These are phyloP conservation scores for Drosophila biarmipes DNA, from an alignment of 1,140 invertebrate genomes.

Conservation along the genomic window DNA sequence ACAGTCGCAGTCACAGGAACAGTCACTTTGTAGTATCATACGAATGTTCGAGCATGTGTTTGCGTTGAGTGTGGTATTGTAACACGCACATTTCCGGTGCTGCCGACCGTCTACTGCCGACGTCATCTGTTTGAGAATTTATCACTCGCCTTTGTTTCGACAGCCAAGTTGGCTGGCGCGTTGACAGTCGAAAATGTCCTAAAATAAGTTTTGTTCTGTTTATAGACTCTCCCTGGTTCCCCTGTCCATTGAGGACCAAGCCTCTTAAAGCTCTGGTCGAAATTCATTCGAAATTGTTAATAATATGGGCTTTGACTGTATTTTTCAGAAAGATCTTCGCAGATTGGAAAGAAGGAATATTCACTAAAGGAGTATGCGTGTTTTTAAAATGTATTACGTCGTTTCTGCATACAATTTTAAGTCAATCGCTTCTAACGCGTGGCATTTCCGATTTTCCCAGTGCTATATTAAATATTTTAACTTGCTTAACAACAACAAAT, in stretches of 20 bases:
- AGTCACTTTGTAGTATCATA: background rate
- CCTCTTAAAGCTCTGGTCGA: background rate
- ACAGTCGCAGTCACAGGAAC: constrained; percentile 9
- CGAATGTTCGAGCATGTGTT: background rate
- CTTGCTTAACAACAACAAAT: no score
- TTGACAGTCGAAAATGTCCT: constrained; percentile 52
- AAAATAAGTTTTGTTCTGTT: constrained; percentile 10
- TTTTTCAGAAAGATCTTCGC: no score
- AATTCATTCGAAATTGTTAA: background rate
- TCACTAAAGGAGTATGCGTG: no score
- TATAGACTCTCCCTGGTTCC: background rate
- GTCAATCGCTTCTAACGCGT: no score
- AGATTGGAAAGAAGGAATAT: no score
- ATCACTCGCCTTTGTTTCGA: constrained; percentile 58
- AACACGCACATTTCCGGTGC: constrained; percentile 63
- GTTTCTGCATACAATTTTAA: no score
- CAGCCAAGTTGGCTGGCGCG: constrained; percentile 37
- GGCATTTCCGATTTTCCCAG: no score
- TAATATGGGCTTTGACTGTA: no score
- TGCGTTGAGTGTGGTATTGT: constrained; percentile 48
- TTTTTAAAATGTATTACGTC: no score
- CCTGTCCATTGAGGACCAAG: no score
- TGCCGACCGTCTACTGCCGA: constrained; percentile 13
- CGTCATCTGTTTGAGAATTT: constrained; percentile 39
- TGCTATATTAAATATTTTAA: no score